Conservation (phyloP, 2,797 vertebrate species). For the Picus viridis region DNA sequence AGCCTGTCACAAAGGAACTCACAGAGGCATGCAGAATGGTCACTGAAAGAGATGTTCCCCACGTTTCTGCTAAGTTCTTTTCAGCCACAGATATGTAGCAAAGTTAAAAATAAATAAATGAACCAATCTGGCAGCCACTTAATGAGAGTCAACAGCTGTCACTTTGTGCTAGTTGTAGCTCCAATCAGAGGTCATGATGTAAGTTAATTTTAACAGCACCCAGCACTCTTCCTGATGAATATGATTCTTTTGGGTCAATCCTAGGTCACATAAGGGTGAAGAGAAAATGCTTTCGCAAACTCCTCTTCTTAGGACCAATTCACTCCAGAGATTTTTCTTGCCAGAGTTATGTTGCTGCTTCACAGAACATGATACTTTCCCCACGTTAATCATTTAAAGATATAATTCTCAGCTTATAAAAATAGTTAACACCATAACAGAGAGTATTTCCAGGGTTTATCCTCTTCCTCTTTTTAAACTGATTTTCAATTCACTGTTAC, state of each 20-base stretch:
- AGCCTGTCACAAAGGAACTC: neutral
- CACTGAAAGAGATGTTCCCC: slow-evolving; percentile 40
- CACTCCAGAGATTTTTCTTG: neutral
- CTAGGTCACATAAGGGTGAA: slow-evolving; percentile 31
- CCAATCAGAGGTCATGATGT: slow-evolving; percentile 30
- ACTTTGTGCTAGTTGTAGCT: slow-evolving; percentile 38
- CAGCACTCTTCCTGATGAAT: neutral
- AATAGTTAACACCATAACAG: slow-evolving; percentile 51
- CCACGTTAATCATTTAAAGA: slow-evolving; percentile 44
- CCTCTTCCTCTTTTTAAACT: slow-evolving; percentile 64
- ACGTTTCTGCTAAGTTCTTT: slow-evolving; percentile 11
- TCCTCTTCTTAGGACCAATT: slow-evolving; percentile 10
- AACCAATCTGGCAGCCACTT: slow-evolving; percentile 25
- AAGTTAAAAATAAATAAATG: slow-evolving; percentile 3
- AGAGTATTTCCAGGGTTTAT: slow-evolving; percentile 63
- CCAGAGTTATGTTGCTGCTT: neutral
- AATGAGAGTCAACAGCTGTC: slow-evolving; percentile 40
- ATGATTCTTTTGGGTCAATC: slow-evolving; percentile 47
- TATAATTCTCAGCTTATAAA: slow-evolving; percentile 65
- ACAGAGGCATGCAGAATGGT: neutral
- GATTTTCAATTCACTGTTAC: slow-evolving; percentile 70
- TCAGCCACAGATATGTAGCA: neutral
- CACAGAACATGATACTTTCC: slow-evolving; percentile 32
- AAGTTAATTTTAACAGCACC: slow-evolving; percentile 57
- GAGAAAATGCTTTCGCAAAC: slow-evolving; percentile 30